Conservation (phyloP, 2,888 invertebrate species). For the Allolobophora icterica region DNA sequence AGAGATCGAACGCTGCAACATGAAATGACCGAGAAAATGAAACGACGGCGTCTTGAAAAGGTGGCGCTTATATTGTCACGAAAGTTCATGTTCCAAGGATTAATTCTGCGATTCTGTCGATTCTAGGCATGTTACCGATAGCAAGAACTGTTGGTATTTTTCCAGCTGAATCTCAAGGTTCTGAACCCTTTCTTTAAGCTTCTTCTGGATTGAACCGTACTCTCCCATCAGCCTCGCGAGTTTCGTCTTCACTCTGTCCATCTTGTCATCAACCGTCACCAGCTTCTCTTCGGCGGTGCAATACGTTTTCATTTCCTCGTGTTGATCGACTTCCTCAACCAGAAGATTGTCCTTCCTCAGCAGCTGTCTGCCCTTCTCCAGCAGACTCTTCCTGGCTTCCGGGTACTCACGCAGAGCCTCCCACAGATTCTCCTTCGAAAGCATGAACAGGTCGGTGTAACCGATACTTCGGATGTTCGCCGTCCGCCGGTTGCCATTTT, state of each 20-base stretch:
- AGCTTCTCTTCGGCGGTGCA: constrained; percentile 65
- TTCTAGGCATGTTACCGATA: neutral
- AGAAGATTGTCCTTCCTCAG: constrained; percentile 67
- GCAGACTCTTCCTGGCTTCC: constrained; percentile 66
- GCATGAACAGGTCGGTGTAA: constrained; percentile 86
- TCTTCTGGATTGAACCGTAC: constrained; percentile 82
- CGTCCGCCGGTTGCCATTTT: constrained; percentile 90
- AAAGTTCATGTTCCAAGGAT: neutral
- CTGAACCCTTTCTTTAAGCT: constrained; percentile 79
- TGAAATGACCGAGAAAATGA: neutral
- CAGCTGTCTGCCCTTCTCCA: constrained; percentile 69
- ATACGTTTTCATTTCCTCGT: neutral
- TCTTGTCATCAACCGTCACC: constrained; percentile 68
- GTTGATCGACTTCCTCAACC: constrained; percentile 66
- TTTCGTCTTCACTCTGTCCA: constrained; percentile 74
- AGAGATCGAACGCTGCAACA: neutral
- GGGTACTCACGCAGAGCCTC: constrained; percentile 76
- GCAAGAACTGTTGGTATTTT: neutral
- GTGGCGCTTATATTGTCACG: neutral
- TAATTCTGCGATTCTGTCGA: neutral
- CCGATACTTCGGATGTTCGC: constrained; percentile 83
- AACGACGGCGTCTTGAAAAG: neutral
- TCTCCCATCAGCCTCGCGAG: constrained; percentile 82
- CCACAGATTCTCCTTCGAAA: constrained; percentile 88
- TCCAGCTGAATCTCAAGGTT: constrained; percentile 4